Percentiles rank a stretch among this genome's conserved stretches.
These are phyloP conservation scores for Caenorhabditis doughertyi DNA, from an alignment of 2,888 invertebrate species.

Conservation along the genomic window DNA sequence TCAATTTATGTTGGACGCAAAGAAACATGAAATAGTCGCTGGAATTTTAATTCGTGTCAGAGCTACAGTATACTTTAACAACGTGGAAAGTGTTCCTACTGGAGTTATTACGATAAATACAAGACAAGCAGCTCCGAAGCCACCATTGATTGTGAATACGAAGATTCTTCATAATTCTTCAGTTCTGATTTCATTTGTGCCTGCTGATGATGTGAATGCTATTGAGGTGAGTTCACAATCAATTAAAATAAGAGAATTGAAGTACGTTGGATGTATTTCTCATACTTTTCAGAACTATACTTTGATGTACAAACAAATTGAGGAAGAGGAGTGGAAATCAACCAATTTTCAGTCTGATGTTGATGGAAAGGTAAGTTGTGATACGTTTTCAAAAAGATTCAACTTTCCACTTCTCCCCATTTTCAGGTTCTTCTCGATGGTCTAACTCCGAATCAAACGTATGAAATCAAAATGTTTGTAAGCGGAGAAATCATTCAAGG, in stretches of 20 bases:
- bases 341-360: conserved; percentile 64
- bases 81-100: conserved; percentile 61
- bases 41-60: conserved; percentile 50
- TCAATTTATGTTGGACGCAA: conserved; percentile 32
- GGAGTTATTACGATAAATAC: conserved; percentile 54
- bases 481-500: conserved; percentile 54
- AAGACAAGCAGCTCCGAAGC: conserved; percentile 53
- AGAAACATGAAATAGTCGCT: neutral
- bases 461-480: conserved; percentile 66
- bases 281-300: conserved; percentile 70
- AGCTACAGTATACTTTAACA: conserved; percentile 62
- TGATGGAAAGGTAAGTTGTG: conserved; percentile 32
- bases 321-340: conserved; percentile 55
- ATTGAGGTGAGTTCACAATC: conserved; percentile 60
- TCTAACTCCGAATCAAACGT: conserved; percentile 55
- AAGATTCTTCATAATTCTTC: conserved; percentile 66
- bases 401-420: neutral
- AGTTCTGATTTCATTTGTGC: conserved; percentile 66
- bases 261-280: too few relatives aligned
- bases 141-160: conserved; percentile 64
- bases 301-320: conserved; percentile 58
- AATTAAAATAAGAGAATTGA: too few relatives aligned
- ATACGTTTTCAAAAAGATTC: too few relatives aligned
- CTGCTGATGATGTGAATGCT: conserved; percentile 59
- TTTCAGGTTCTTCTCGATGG: conserved; percentile 61